A percentile compares a stretch with the other conserved stretches of the same genome.
Conservation (phyloP, 2,797 vertebrate species). For the Poeciliopsis infans region DNA sequence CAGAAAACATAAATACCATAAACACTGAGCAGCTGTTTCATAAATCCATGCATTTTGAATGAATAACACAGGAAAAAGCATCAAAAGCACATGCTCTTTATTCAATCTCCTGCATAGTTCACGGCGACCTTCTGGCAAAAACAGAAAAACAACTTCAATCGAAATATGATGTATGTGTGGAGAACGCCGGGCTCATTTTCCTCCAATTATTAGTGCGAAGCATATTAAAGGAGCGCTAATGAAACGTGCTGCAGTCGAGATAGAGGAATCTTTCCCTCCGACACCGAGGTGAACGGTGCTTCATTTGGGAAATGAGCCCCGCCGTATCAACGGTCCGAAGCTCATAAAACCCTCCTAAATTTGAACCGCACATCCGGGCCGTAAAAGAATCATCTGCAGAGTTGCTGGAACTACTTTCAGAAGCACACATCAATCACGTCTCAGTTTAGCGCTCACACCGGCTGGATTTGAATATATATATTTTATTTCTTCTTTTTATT, state of each 20-base stretch:
- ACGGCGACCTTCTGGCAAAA: slow-evolving; percentile 12
- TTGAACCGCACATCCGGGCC: slow-evolving; percentile 66
- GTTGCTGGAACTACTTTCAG: slow-evolving; percentile 65
- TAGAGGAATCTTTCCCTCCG: slow-evolving; percentile 60
- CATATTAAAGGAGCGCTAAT: slow-evolving; percentile 46
- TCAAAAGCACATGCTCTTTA: slow-evolving; percentile 18
- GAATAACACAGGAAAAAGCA: slow-evolving; percentile 12
- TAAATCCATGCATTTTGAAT: slow-evolving; percentile 10
- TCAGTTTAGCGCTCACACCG: slow-evolving; percentile 57
- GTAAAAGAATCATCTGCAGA: slow-evolving; percentile 81
- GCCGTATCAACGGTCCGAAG: slow-evolving; percentile 67
- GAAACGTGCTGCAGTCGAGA: slow-evolving; percentile 61
- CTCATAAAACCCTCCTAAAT: slow-evolving; percentile 73
- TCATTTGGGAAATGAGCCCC: slow-evolving; percentile 74
- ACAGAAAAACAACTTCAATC: neutral
- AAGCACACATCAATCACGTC: slow-evolving; percentile 72
- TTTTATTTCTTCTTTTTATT: slow-evolving; percentile 52
- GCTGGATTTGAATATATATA: slow-evolving; percentile 52
- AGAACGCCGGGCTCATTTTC: slow-evolving; percentile 33
- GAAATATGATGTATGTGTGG: slow-evolving; percentile 19
- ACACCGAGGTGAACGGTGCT: slow-evolving; percentile 68
- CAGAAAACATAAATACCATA: slow-evolving; percentile 18
- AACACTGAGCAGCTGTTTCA: slow-evolving; percentile 11
- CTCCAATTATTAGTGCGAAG: slow-evolving; percentile 57
- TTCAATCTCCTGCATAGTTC: slow-evolving; percentile 18